A percentile compares a stretch with the other conserved stretches of the same genome.
phyloP scores from a whole-genome alignment of 2,797 vertebrate species.

The Enteromius viviparus region DNA sequence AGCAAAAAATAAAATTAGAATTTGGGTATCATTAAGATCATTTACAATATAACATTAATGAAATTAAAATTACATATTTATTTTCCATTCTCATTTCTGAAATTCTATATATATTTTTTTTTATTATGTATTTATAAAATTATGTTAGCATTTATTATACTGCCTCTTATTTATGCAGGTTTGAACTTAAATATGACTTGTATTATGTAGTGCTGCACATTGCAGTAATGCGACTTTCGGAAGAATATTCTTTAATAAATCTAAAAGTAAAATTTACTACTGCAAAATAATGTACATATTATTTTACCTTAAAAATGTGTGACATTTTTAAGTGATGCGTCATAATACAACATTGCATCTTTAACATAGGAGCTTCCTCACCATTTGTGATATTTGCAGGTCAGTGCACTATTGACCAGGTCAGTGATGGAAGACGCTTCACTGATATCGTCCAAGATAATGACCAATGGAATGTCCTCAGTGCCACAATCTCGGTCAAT shows the following conservation, averaged over 20 bases:
- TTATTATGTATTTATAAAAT: background rate
- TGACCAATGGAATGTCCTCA: constrained; percentile 88
- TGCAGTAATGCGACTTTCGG: no score
- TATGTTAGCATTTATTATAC: background rate
- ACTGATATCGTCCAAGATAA: constrained; percentile 92
- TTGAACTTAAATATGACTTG: background rate
- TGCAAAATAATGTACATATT: background rate
- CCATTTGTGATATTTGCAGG: constrained; percentile 99
- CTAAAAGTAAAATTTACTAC: no score
- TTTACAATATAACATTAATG: background rate
- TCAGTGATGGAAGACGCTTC: constrained; percentile 88
- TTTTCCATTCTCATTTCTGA: background rate
- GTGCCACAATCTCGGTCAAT: constrained; percentile 88
- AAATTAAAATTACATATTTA: background rate
- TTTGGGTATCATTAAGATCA: background rate
- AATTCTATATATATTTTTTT: background rate
- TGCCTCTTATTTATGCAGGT: background rate
- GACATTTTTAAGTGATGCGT: background rate
- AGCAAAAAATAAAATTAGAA: no score
- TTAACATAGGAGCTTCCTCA: constrained; percentile 58
- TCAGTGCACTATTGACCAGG: constrained; percentile 92
- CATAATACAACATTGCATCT: background rate
- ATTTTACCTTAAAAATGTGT: background rate
- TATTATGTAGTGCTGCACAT: background rate
- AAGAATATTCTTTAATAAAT: background rate